Conservation (phyloP, 1,140 invertebrate species). For the Musca vetustissima region DNA sequence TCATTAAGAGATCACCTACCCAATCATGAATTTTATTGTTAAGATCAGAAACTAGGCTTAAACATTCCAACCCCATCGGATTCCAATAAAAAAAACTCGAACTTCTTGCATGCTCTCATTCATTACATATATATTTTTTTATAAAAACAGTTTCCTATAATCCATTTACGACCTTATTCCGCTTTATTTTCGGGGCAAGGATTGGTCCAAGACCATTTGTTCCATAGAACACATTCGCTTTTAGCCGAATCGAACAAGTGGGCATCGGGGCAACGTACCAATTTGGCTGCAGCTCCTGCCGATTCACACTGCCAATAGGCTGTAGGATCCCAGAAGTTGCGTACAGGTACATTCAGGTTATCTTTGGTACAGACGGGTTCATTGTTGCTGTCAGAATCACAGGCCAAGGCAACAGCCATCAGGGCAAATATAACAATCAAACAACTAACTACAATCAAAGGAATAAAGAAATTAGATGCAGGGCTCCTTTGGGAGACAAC, state of each 20-base stretch:
- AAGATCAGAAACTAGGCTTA: no score
- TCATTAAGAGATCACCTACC: no score
- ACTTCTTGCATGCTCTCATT: no score
- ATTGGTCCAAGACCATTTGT: not conserved
- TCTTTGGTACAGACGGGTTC: not conserved
- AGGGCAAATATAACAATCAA: not conserved
- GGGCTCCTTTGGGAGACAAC: no score
- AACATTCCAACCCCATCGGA: no score
- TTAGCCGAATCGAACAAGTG: not conserved
- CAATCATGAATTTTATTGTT: no score
- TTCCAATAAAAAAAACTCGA: no score
- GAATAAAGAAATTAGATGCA: no score
- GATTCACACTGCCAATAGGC: not conserved
- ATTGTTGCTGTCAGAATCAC: conserved; percentile 10
- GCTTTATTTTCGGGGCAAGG: not conserved
- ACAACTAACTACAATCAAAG: not conserved
- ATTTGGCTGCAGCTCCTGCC: not conserved
- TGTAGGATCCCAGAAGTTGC: conserved; percentile 15
- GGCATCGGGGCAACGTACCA: not conserved
- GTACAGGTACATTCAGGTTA: conserved; percentile 1
- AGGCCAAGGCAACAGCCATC: not conserved
- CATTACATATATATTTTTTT: no score
- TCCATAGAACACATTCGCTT: not conserved
- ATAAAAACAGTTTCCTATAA: no score
- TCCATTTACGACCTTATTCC: no score